These are phyloP conservation scores for Eupithecia abbreviata DNA, from an alignment of 2,888 invertebrate genomes.

Conservation along the genomic window DNA sequence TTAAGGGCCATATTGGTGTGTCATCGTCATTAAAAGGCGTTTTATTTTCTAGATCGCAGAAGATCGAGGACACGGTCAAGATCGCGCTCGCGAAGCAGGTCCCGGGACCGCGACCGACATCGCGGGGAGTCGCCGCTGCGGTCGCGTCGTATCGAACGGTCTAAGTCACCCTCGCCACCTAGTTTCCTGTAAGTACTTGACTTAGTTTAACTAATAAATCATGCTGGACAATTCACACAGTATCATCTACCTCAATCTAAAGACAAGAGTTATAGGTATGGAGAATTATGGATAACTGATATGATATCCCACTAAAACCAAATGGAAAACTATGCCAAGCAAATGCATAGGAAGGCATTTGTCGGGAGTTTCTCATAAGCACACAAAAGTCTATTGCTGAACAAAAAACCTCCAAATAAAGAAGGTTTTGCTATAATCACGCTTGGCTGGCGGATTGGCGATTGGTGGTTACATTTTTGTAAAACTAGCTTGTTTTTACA, in stretches of 20 bases:
- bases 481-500: conserved; percentile 28
- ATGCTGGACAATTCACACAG: background rate
- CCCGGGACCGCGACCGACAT: conserved; percentile 72
- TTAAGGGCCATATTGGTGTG: too few species aligned
- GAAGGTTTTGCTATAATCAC: background rate
- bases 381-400: too few species aligned
- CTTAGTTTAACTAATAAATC: background rate
- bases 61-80: conserved; percentile 69
- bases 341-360: too few species aligned
- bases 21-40: too few species aligned
- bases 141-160: conserved; percentile 71
- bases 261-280: too few species aligned
- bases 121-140: conserved; percentile 76
- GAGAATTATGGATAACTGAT: too few species aligned
- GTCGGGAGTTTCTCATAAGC: too few species aligned
- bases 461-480: background rate
- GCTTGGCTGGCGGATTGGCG: background rate
- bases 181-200: conserved; percentile 87
- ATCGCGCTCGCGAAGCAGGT: conserved; percentile 76
- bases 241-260: too few species aligned
- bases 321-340: too few species aligned
- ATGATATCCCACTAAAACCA: too few species aligned
- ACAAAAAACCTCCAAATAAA: background rate
- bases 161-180: conserved; percentile 85
- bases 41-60: conserved; percentile 56